Percentiles rank a stretch among this genome's conserved stretches.
phyloP scores from a whole-genome alignment of 2,888 invertebrate species.

The Anodontia alba region DNA sequence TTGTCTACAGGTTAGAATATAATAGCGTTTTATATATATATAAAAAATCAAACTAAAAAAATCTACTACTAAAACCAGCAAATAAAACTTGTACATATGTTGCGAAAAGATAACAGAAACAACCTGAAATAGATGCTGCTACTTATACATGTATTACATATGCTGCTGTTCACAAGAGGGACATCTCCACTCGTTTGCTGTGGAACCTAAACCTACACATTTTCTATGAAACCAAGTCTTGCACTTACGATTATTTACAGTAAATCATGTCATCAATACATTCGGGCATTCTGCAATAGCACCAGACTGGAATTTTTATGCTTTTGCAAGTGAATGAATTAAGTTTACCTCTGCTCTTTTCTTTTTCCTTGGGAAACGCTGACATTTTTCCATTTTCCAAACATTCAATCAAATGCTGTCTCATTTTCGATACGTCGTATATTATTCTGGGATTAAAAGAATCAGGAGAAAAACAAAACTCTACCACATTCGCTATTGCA shows the following conservation, averaged over 20 bases:
- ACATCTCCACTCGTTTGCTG: background rate
- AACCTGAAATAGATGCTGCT: no score
- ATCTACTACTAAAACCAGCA: no score
- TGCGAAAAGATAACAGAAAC: no score
- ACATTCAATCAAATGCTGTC: conserved; percentile 16
- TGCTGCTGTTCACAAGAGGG: background rate
- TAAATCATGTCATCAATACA: conserved; percentile 12
- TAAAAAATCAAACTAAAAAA: no score
- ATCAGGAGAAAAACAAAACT: conserved; percentile 3
- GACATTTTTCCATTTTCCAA: conserved; percentile 14
- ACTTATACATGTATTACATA: no score
- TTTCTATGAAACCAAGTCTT: conserved; percentile 9
- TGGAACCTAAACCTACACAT: background rate
- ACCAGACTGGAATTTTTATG: background rate
- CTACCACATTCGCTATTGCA: conserved; percentile 12
- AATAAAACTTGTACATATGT: no score
- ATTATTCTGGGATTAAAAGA: background rate
- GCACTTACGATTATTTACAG: conserved; percentile 10
- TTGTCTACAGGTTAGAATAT: no score
- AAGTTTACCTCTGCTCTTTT: background rate
- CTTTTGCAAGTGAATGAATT: background rate
- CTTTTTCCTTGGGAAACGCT: conserved; percentile 12
- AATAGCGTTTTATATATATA: no score
- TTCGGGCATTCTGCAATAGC: conserved; percentile 6
- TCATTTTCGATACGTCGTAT: conserved; percentile 6